phyloP scores from a whole-genome alignment of 2,888 invertebrate genomes.

The Acrobasis suavella region DNA sequence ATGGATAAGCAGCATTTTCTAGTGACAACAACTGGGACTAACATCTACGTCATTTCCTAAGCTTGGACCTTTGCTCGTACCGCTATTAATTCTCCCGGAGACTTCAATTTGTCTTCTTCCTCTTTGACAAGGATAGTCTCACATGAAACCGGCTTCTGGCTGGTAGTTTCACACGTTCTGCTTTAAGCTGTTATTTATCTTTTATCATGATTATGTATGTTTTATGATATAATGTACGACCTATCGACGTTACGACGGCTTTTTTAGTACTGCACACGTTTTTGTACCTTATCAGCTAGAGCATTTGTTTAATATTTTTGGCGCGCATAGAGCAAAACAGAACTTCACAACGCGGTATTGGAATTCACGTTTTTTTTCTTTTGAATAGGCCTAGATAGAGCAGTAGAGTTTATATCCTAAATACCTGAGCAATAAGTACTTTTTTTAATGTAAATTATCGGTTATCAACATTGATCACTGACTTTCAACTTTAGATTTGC shows the following conservation, averaged over 20 bases:
- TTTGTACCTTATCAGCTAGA: constrained; percentile 1
- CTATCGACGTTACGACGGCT: constrained; percentile 3
- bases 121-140: not conserved
- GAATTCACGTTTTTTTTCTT: not conserved
- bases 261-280: constrained; percentile 13
- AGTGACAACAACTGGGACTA: not conserved
- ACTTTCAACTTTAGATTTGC: too few relatives aligned
- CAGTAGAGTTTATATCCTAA: too few relatives aligned
- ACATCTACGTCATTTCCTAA: not conserved
- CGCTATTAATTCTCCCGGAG: not conserved
- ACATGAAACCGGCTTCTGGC: not conserved
- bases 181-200: not conserved
- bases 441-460: too few relatives aligned
- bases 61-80: not conserved
- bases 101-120: not conserved
- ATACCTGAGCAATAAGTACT: too few relatives aligned
- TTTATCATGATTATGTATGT: constrained; percentile 1
- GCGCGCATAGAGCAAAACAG: too few relatives aligned
- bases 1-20: not conserved
- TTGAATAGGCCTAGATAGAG: not conserved
- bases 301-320: not conserved
- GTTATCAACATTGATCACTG: too few relatives aligned
- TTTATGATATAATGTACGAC: constrained; percentile 1
- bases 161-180: constrained; percentile 9
- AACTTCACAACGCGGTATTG: too few relatives aligned